These are phyloP conservation scores for Cephus spinipes DNA, from an alignment of 2,888 invertebrate genomes.

Conservation along the genomic window DNA sequence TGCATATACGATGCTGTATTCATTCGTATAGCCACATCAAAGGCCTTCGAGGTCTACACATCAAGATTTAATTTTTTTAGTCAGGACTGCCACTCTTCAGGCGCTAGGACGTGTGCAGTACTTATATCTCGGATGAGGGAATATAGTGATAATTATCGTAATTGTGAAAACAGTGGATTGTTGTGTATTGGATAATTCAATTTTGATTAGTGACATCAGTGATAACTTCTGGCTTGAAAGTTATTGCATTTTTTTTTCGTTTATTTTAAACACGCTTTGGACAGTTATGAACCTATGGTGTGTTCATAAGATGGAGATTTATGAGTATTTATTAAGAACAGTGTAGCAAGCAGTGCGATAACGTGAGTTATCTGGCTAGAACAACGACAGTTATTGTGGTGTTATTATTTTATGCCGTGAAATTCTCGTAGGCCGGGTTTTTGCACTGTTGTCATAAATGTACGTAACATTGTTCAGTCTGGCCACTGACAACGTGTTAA, in stretches of 20 bases:
- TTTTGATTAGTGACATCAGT: neutral
- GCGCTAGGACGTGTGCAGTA: neutral
- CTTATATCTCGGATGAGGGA: neutral
- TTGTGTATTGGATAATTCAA: neutral
- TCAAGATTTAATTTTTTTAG: conserved; percentile 2
- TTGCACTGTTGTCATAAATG: neutral
- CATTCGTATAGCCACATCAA: neutral
- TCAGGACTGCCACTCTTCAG: neutral
- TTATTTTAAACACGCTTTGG: neutral
- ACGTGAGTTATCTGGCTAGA: neutral
- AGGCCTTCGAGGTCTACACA: neutral
- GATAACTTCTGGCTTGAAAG: neutral
- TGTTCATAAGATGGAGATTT: neutral
- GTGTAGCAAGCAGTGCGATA: neutral
- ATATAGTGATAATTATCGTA: neutral
- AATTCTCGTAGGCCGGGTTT: neutral
- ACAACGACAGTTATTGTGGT: neutral
- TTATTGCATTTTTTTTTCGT: neutral
- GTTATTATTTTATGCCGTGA: neutral
- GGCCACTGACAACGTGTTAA: neutral
- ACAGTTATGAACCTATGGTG: neutral
- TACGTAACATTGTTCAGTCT: neutral
- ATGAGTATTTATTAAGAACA: neutral
- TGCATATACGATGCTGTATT: neutral
- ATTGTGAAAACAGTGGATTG: neutral